phyloP scores from a whole-genome alignment of 2,797 vertebrate species.

The Triplophysa bombifrons region DNA sequence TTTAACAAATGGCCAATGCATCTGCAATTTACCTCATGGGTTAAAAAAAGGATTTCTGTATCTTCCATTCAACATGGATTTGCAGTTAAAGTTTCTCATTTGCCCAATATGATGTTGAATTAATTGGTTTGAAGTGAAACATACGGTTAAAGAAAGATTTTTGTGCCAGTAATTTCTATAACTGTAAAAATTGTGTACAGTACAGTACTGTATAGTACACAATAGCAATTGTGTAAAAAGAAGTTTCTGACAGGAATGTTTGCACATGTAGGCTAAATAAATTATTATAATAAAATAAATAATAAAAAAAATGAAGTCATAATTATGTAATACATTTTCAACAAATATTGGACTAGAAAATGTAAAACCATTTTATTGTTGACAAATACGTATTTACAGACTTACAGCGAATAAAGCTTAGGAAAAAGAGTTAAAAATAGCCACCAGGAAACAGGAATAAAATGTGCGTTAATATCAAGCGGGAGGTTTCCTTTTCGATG shows the following conservation, averaged over 20 bases:
- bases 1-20: not conserved
- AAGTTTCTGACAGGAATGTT: not conserved
- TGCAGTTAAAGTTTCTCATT: not conserved
- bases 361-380: slow-evolving; percentile 33
- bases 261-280: slow-evolving; percentile 5
- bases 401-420: not conserved
- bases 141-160: not conserved
- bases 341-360: not conserved
- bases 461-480: slow-evolving; percentile 18
- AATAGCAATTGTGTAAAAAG: too few relatives aligned
- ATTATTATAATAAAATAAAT: not conserved
- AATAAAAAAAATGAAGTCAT: not conserved
- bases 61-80: not conserved
- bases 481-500: slow-evolving; percentile 30
- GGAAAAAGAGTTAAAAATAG: slow-evolving; percentile 6
- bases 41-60: not conserved
- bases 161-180: not conserved
- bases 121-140: not conserved
- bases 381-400: slow-evolving; percentile 31
- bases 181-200: not conserved
- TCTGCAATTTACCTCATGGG: not conserved
- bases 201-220: too few relatives aligned
- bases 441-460: not conserved
- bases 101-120: not conserved
- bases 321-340: not conserved